phyloP scores from a whole-genome alignment of 2,113 vertebrate species.

The Lethenteron camtschaticum region DNA sequence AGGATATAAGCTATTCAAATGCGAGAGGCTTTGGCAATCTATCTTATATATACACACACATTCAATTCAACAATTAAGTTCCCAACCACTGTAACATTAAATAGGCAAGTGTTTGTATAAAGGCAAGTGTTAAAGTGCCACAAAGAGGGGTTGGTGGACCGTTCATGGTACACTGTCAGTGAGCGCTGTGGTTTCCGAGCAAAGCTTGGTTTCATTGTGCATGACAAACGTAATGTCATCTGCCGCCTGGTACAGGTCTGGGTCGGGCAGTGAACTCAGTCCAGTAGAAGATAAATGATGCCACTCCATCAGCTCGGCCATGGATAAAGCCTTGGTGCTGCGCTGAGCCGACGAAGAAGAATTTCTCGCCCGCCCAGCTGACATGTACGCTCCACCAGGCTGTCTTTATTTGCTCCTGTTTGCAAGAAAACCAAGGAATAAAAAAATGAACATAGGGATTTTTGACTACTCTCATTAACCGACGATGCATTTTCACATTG shows the following conservation, averaged over 20 bases:
- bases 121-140: too few species aligned
- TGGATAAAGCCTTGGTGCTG: constrained; percentile 26
- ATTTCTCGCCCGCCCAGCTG: constrained; percentile 34
- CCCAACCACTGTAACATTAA: too few species aligned
- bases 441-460: background rate
- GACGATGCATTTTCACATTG: too few species aligned
- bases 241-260: constrained; percentile 48
- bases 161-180: too few species aligned
- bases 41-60: too few species aligned
- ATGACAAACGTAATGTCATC: constrained; percentile 66
- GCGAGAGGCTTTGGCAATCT: too few species aligned
- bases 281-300: constrained; percentile 52
- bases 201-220: constrained; percentile 39
- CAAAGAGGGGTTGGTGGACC: too few species aligned
- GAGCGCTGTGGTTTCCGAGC: background rate
- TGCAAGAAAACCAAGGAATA: constrained; percentile 10
- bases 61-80: too few species aligned
- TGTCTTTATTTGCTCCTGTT: constrained; percentile 26
- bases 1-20: too few species aligned
- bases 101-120: too few species aligned
- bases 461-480: too few species aligned
- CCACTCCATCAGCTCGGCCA: constrained; percentile 85
- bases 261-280: constrained; percentile 32
- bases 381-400: constrained; percentile 23
- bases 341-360: constrained; percentile 24